phyloP scores from a whole-genome alignment of 35 echinoderm and acorn worm genomes.

The Holothuria glaberrima region DNA sequence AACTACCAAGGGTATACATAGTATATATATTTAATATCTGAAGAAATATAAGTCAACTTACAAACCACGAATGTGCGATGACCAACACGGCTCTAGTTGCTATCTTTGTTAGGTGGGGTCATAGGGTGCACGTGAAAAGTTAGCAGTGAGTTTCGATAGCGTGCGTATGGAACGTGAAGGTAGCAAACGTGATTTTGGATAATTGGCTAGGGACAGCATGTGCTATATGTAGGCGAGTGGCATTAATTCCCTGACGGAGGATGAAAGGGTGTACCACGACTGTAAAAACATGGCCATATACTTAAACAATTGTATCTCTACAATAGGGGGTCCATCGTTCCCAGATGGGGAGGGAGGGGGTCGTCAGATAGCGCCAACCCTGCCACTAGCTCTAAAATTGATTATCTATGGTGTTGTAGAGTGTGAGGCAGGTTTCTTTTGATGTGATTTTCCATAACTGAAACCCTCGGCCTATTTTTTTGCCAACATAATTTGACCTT shows the following conservation, averaged over 20 bases:
- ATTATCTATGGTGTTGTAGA: neutral
- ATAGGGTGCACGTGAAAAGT: no score
- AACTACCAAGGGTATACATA: no score
- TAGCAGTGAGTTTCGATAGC: no score
- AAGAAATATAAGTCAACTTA: no score
- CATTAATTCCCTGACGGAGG: neutral
- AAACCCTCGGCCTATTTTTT: neutral
- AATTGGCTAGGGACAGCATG: neutral
- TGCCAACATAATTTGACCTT: neutral
- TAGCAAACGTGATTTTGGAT: no score
- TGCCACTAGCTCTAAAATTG: neutral
- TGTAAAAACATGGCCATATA: neutral
- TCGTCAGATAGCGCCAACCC: neutral
- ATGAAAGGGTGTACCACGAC: neutral
- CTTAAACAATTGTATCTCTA: constrained; percentile 2
- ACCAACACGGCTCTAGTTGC: no score
- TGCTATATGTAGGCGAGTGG: neutral
- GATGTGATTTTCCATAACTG: neutral
- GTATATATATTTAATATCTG: no score
- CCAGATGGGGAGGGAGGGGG: neutral
- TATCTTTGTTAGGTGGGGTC: no score
- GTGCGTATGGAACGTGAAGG: no score
- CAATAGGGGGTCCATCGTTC: neutral
- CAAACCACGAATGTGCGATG: no score
- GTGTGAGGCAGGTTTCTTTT: neutral